Conservation (phyloP, 2,797 vertebrate genomes). For the Parambassis ranga region DNA sequence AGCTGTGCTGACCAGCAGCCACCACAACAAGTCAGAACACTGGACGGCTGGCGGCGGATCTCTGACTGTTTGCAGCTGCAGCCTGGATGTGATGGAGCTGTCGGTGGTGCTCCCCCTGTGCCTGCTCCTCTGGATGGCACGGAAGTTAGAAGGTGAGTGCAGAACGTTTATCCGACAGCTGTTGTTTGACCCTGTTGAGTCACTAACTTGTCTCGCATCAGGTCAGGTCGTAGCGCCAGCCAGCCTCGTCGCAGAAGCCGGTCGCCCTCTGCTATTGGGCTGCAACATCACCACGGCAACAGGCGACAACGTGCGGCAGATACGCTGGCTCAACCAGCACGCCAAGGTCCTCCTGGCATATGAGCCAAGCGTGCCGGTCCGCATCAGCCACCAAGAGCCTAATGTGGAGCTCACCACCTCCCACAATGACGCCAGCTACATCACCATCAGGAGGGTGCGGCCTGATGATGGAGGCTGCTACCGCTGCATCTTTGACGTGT, state of each 20-base stretch:
- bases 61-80: slow-evolving; percentile 20
- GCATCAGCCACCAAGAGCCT: slow-evolving; percentile 19
- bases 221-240: slow-evolving; percentile 61
- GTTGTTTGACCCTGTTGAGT: too few species aligned
- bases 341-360: slow-evolving; percentile 66
- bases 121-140: slow-evolving; percentile 71
- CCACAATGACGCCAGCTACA: slow-evolving; percentile 48
- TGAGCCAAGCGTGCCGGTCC: background rate
- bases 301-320: slow-evolving; percentile 59
- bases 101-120: slow-evolving; percentile 22
- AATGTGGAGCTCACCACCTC: slow-evolving; percentile 58
- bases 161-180: too few species aligned
- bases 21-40: slow-evolving; percentile 20
- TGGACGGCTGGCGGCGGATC: slow-evolving; percentile 23
- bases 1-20: slow-evolving; percentile 26
- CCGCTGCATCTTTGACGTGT: slow-evolving; percentile 77
- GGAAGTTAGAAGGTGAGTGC: too few species aligned
- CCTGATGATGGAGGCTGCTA: slow-evolving; percentile 74
- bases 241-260: slow-evolving; percentile 43
- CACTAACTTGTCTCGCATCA: slow-evolving; percentile 1
- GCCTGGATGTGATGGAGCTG: slow-evolving; percentile 51
- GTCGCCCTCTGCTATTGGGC: slow-evolving; percentile 55
- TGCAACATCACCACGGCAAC: slow-evolving; percentile 67
- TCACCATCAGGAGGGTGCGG: slow-evolving; percentile 64
- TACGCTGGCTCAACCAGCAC: slow-evolving; percentile 69